Conservation (phyloP, 2,797 vertebrate genomes). For the Setipinna tenuifilis region DNA sequence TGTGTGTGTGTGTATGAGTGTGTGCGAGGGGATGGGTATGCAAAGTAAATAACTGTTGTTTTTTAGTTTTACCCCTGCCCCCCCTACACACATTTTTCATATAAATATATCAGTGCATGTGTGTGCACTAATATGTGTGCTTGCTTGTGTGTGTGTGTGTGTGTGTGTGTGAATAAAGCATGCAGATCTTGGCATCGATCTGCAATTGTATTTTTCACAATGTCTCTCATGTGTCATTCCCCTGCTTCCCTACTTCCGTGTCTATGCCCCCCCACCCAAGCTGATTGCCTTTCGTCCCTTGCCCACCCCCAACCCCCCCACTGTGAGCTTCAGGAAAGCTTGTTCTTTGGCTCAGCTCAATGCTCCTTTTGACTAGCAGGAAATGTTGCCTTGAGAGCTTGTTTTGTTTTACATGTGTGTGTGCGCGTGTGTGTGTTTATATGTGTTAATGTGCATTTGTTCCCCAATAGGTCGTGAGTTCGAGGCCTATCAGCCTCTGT, state of each 20-base stretch:
- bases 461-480: conserved; percentile 82
- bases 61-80: no score
- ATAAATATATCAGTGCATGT: not conserved
- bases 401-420: not conserved
- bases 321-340: not conserved
- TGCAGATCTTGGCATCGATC: conserved; percentile 8
- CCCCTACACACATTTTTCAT: no score
- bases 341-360: not conserved
- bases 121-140: not conserved
- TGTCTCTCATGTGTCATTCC: conserved; percentile 11
- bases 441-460: conserved; percentile 27
- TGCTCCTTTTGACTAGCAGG: no score
- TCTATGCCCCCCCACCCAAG: not conserved
- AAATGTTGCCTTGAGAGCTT: not conserved
- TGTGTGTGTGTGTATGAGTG: not conserved
- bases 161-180: not conserved
- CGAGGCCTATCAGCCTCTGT: conserved; percentile 86
- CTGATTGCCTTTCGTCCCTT: not conserved
- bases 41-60: no score
- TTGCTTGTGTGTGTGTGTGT: not conserved
- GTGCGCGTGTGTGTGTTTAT: conserved; percentile 24
- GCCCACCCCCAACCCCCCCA: conserved; percentile 24
- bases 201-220: conserved; percentile 3
- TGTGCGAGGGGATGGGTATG: no score
- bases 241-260: conserved; percentile 12